Base-by-base conservation (phyloP, 2,888 invertebrate species). In the Ramazzottius varieornatus region DNA sequence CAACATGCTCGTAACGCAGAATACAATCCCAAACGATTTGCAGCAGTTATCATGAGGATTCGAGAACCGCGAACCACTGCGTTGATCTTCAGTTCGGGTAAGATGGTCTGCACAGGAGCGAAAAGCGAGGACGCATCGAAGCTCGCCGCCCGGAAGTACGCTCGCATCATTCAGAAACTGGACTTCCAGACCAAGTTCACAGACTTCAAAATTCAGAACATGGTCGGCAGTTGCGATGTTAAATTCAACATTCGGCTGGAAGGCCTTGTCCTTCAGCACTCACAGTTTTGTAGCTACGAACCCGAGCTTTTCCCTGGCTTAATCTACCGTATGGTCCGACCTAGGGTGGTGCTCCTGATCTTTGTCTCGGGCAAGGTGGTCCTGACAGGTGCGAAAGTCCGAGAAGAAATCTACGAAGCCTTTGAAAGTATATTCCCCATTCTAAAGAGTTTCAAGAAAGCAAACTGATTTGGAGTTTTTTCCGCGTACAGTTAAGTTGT, bases 301-400 rank as follows among this genome's bases (percentile, higher is more conserved):
- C 96, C 98, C 0, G 98, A 98, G 78, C 78, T 98, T 66, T 98
- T 98, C 78, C 94, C 98, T 4, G 98, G 96, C n/a, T 81, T 98
- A 33, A 91, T 98, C 66, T 98, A 98, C 76, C 82, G 96, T 72
- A 89, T 98, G 90, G 88, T 96, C 46, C 86, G 89, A 72, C 96
- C 96, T 0, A 83, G 91, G 70, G 85, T 98, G 69, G 96, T 96
- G 1, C 78, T 98, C 68, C 80, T 99, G 16, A 94, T 99, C 75
- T 99, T 99, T 80, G 96, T 98, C 0, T 96, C 94, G 76, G 98
- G 98, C 66, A 99, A 98, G 82, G 84, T 98, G 70, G 96, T 98
- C 1, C 84, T 98, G 68, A 98, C 96, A 72, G 93, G 94, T 69
- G 94, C 90, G 33, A 96, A 94, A 79, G 84, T 86, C 64, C 81